These are phyloP conservation scores for Meandrina meandrites DNA, from an alignment of 92 coral and sea anemone genomes.

Conservation along the genomic window DNA sequence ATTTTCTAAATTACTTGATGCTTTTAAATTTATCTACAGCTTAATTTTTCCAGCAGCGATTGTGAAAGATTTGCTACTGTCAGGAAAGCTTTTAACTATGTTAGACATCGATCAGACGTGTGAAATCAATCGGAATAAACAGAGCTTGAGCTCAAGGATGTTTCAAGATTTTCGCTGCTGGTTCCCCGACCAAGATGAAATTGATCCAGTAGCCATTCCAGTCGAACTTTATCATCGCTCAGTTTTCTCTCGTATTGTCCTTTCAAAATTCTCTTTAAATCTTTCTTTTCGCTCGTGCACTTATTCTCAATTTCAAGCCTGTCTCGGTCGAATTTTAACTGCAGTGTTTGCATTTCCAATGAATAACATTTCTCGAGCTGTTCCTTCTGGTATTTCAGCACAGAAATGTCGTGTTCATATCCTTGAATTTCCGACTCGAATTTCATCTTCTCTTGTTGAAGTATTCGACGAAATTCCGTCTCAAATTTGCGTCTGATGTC, in stretches of 20 bases:
- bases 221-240: slow-evolving; percentile 80
- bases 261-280: slow-evolving; percentile 76
- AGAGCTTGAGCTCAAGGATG: slow-evolving; percentile 30
- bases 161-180: slow-evolving; percentile 21
- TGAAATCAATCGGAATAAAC: slow-evolving; percentile 30
- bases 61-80: not conserved
- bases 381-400: slow-evolving; percentile 92
- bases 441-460: slow-evolving; percentile 88
- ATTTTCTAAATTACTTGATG: not conserved
- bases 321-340: slow-evolving; percentile 88
- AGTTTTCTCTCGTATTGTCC: slow-evolving; percentile 82
- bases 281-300: slow-evolving; percentile 82
- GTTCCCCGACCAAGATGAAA: slow-evolving; percentile 38
- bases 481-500: slow-evolving; percentile 87
- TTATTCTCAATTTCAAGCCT: slow-evolving; percentile 90
- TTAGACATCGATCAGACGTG: not conserved
- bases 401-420: slow-evolving; percentile 92
- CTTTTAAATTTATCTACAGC: not conserved
- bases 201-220: slow-evolving; percentile 91
- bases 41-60: not conserved
- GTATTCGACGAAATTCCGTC: slow-evolving; percentile 78
- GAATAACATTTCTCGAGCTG: slow-evolving; percentile 85
- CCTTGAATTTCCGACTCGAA: slow-evolving; percentile 94
- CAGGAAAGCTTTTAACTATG: not conserved
- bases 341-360: slow-evolving; percentile 86